Percentiles rank a stretch among this genome's conserved stretches.
Evolutionary conservation across 2,797 vertebrate genomes (phyloP).

Genomic region (Mus spretus): DNA sequence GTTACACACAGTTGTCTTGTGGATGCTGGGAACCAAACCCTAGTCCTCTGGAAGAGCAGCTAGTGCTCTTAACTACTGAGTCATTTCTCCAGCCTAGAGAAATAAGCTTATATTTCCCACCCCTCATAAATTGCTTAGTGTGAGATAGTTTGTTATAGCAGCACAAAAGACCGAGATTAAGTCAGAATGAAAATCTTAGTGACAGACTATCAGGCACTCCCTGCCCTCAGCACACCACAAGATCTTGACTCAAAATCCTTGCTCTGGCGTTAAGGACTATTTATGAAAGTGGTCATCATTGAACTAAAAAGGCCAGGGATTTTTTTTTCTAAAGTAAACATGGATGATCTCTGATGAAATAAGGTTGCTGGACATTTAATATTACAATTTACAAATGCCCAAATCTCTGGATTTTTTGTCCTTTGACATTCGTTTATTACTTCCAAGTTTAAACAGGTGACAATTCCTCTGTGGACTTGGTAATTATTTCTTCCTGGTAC

Average conservation of each 20-base stretch:
- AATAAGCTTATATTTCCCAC: not conserved
- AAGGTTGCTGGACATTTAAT: conserved; percentile 1
- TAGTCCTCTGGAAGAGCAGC: not conserved
- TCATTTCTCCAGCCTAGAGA: not conserved
- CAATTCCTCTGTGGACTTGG: conserved; percentile 36
- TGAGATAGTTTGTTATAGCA: not conserved
- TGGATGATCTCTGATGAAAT: conserved; percentile 38
- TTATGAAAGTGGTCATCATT: not conserved
- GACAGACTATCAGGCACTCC: not conserved
- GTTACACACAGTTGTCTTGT: not conserved
- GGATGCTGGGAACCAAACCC: not conserved
- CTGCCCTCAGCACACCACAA: not conserved
- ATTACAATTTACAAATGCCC: conserved; percentile 3
- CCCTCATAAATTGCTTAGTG: not conserved
- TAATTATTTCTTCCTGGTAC: conserved; percentile 40
- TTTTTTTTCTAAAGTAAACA: conserved; percentile 5
- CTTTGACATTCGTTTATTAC: conserved; percentile 37
- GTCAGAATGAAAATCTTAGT: not conserved
- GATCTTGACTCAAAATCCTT: conserved; percentile 25
- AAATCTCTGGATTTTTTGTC: conserved; percentile 20
- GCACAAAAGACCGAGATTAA: not conserved
- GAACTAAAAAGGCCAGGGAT: not conserved
- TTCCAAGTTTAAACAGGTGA: conserved; percentile 41
- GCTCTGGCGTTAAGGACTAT: not conserved
- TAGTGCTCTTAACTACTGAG: not conserved